Evolutionary conservation across 2,113 vertebrate species (phyloP).

Genomic region (Corapipo altera): DNA sequence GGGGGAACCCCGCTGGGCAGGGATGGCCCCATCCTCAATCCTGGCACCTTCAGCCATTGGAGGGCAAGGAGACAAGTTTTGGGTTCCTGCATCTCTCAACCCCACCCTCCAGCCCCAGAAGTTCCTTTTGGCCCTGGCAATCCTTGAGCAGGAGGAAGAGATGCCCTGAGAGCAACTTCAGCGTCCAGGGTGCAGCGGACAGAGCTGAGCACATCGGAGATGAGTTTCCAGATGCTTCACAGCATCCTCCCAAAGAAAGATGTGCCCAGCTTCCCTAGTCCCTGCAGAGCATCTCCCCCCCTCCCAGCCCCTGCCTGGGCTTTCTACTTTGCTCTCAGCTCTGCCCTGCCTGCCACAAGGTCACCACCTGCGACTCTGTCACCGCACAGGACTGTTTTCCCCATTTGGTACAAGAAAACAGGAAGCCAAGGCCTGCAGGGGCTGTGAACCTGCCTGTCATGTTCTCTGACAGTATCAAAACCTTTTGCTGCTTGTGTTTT

Average conservation of each 20-base stretch:
- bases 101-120: not conserved
- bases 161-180: not conserved
- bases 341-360: not conserved
- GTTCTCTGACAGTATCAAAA: constrained; percentile 51
- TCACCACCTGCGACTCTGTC: not conserved
- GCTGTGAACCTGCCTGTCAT: constrained; percentile 60
- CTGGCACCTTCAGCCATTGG: not conserved
- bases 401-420: not conserved
- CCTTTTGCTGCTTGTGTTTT: constrained; percentile 47
- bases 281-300: not conserved
- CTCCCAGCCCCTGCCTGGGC: not conserved
- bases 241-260: not conserved
- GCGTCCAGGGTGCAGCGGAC: not conserved
- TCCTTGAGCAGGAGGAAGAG: not conserved
- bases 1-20: not conserved
- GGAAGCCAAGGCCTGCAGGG: constrained; percentile 18
- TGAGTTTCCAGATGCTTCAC: not conserved
- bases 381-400: not conserved
- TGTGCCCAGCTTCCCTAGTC: not conserved
- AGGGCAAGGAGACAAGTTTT: not conserved
- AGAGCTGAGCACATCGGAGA: not conserved
- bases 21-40: not conserved
- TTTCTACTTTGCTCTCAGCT: not conserved
- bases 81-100: not conserved
- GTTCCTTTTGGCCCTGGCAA: not conserved